Evolutionary conservation across 2,888 invertebrate genomes (phyloP).

Genomic region (Reticulitermes lucifugus): DNA sequence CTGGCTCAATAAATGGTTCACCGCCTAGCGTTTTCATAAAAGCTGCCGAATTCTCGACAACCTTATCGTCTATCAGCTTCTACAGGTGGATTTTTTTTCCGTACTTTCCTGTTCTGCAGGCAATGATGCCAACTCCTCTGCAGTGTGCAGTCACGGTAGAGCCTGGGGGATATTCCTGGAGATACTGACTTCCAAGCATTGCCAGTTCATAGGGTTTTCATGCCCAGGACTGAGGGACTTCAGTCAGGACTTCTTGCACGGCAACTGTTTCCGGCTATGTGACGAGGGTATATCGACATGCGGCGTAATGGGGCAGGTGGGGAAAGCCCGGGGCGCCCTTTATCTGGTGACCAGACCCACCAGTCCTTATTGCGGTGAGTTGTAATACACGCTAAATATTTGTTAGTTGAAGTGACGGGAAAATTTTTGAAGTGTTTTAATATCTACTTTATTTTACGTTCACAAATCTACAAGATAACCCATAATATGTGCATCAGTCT

Average conservation of each 20-base stretch:
- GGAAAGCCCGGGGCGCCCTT: constrained; percentile 66
- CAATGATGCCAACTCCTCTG: not conserved
- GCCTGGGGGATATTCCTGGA: constrained; percentile 69
- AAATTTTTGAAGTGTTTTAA: not conserved
- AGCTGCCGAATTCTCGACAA: too few relatives aligned
- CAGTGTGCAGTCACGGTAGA: constrained; percentile 70
- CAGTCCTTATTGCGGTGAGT: constrained; percentile 68
- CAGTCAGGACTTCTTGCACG: constrained; percentile 56
- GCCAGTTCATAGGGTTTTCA: constrained; percentile 68
- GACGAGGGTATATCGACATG: constrained; percentile 52
- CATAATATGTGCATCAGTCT: too few relatives aligned
- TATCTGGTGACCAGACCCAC: constrained; percentile 67
- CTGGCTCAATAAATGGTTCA: too few relatives aligned
- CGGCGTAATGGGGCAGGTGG: constrained; percentile 61
- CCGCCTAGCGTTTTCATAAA: too few relatives aligned
- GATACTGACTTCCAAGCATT: constrained; percentile 62
- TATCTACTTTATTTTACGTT: not conserved
- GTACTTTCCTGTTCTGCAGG: not conserved
- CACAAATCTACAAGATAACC: too few relatives aligned
- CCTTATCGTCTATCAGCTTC: too few relatives aligned
- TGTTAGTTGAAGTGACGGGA: too few relatives aligned
- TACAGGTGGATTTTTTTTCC: too few relatives aligned
- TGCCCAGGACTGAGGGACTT: constrained; percentile 65
- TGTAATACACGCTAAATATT: not conserved
- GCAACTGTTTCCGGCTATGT: constrained; percentile 53